Evolutionary conservation across 2,113 vertebrate genomes (phyloP).

Genomic region (Scomber japonicus): DNA sequence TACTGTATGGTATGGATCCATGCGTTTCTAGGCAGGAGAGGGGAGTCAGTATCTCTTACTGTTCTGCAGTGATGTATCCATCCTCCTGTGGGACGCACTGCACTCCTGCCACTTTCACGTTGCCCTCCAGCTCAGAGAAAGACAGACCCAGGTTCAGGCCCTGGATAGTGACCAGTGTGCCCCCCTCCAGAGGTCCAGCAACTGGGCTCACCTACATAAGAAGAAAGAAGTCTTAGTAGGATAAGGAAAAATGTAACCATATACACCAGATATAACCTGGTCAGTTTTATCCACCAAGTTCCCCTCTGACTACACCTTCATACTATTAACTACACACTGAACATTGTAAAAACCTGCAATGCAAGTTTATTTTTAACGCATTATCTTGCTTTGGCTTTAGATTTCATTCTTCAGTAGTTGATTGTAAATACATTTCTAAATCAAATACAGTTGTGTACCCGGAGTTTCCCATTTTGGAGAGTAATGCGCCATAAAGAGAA

Average conservation of each 20-base stretch:
- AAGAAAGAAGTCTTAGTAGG: not conserved
- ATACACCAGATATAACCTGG: not conserved
- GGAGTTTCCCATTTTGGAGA: not conserved
- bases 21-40: not conserved
- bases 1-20: constrained; percentile 21
- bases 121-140: constrained; percentile 92
- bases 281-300: not conserved
- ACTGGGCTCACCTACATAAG: constrained; percentile 89
- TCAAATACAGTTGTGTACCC: not conserved
- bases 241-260: not conserved
- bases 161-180: constrained; percentile 93
- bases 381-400: not conserved
- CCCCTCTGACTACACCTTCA: too few species aligned
- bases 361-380: too few species aligned
- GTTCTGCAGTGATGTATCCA: constrained; percentile 94
- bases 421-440: not conserved
- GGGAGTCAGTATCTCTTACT: constrained; percentile 85
- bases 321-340: too few species aligned
- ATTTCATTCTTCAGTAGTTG: not conserved
- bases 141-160: constrained; percentile 94
- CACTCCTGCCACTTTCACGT: constrained; percentile 94
- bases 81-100: constrained; percentile 89
- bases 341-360: too few species aligned
- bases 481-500: not conserved
- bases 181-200: constrained; percentile 93